These are phyloP conservation scores for Brachionus asplanchnoidis DNA, from an alignment of 1,140 invertebrate genomes.

Conservation along the genomic window DNA sequence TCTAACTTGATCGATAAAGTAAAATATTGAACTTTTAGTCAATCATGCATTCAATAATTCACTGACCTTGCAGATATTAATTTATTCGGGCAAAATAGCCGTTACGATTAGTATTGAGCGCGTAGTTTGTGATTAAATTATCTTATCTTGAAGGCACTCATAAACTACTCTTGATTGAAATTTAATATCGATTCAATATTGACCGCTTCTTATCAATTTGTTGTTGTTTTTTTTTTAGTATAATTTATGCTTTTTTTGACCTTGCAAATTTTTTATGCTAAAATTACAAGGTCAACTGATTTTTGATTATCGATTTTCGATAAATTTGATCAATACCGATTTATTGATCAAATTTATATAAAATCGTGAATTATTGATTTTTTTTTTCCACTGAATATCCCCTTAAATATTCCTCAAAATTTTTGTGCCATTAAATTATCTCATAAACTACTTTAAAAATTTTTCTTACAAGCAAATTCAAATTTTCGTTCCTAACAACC, in stretches of 20 bases:
- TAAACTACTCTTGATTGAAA: slow-evolving; percentile 6
- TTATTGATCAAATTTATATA: background rate
- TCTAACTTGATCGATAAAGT: slow-evolving; percentile 4
- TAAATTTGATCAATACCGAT: background rate
- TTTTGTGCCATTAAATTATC: no score
- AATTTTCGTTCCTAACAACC: no score
- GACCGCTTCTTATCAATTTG: background rate
- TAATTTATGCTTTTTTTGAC: background rate
- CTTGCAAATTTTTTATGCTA: background rate
- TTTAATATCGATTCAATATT: background rate
- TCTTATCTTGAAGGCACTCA: slow-evolving; percentile 14
- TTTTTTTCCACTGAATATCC: no score
- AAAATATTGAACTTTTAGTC: slow-evolving; percentile 23
- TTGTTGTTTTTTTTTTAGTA: background rate
- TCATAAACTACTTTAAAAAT: no score
- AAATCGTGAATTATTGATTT: background rate
- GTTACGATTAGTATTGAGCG: background rate
- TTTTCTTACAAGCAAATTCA: no score
- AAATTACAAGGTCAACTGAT: background rate
- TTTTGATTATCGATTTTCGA: background rate
- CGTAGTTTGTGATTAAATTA: slow-evolving; percentile 11
- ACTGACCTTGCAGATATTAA: slow-evolving; percentile 1
- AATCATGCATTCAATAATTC: slow-evolving; percentile 32
- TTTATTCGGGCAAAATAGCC: slow-evolving; percentile 16
- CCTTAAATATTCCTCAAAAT: no score